Evolutionary conservation across 2,797 vertebrate genomes (phyloP).

Genomic region (Perdix hodgsoniae): DNA sequence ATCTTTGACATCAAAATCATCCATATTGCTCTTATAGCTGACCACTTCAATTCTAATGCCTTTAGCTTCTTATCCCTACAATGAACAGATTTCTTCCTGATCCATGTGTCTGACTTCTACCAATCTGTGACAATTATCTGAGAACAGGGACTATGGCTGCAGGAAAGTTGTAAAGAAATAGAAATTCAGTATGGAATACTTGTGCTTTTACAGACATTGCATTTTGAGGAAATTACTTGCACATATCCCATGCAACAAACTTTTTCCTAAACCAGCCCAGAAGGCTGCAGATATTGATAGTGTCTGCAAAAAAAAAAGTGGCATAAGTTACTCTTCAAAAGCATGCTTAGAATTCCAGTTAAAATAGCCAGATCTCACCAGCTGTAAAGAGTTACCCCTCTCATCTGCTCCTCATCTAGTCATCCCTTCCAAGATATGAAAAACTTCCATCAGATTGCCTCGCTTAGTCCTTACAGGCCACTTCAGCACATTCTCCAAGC

Average conservation of each 20-base stretch:
- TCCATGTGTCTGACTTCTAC: not conserved
- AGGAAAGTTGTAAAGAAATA: not conserved
- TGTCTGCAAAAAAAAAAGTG: not conserved
- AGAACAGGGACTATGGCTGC: not conserved
- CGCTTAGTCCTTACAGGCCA: not conserved
- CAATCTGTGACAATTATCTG: not conserved
- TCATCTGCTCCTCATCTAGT: not conserved
- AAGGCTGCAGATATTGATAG: not conserved
- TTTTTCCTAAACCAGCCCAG: not conserved
- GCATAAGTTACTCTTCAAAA: not conserved
- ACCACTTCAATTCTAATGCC: not conserved
- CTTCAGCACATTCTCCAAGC: not conserved
- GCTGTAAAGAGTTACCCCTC: not conserved
- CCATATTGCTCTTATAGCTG: not conserved
- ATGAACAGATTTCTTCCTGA: not conserved
- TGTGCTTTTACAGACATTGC: not conserved
- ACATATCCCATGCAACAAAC: not conserved
- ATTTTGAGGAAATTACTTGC: not conserved
- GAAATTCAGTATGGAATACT: not conserved
- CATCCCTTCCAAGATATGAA: not conserved
- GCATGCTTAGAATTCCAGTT: not conserved
- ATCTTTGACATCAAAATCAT: not conserved
- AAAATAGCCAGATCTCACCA: not conserved
- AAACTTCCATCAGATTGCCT: rapidly evolving
- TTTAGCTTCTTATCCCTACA: not conserved